Evolutionary conservation across 2,113 vertebrate genomes (phyloP).

Genomic region (Melanerpes formicivorus): DNA sequence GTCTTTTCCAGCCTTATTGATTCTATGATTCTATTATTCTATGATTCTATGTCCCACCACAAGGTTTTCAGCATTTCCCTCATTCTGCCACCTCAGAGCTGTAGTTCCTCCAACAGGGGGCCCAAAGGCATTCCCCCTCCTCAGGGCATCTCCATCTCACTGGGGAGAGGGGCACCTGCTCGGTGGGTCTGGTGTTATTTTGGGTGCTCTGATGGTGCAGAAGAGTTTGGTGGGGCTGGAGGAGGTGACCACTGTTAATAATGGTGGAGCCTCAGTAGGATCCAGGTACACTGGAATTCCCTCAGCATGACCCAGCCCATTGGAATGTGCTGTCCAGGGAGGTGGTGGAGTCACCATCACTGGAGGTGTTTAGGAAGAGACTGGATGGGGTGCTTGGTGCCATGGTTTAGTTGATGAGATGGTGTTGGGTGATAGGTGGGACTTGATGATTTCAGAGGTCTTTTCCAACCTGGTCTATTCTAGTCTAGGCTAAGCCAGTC

Average conservation of each 20-base stretch:
- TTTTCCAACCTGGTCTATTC: no score
- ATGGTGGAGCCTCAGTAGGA: accelerated
- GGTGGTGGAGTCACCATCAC: no score
- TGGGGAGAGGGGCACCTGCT: accelerated
- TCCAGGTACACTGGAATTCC: background rate
- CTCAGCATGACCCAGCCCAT: no score
- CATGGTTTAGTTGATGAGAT: no score
- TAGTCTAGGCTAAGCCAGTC: no score
- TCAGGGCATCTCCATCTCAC: background rate
- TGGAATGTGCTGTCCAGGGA: no score
- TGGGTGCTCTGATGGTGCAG: background rate
- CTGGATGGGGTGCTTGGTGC: no score
- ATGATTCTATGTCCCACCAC: accelerated
- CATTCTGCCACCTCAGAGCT: background rate
- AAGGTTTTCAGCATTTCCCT: background rate
- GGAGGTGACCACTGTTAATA: accelerated
- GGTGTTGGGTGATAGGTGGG: no score
- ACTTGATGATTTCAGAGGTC: no score
- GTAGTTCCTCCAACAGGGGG: accelerated
- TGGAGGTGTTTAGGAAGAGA: no score
- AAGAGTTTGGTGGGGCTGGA: background rate
- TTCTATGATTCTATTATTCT: no score
- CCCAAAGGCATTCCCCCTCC: background rate
- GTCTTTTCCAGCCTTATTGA: no score
- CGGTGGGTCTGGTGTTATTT: background rate